phyloP scores from a whole-genome alignment of 2,888 invertebrate genomes.

The Drosophila picticornis region DNA sequence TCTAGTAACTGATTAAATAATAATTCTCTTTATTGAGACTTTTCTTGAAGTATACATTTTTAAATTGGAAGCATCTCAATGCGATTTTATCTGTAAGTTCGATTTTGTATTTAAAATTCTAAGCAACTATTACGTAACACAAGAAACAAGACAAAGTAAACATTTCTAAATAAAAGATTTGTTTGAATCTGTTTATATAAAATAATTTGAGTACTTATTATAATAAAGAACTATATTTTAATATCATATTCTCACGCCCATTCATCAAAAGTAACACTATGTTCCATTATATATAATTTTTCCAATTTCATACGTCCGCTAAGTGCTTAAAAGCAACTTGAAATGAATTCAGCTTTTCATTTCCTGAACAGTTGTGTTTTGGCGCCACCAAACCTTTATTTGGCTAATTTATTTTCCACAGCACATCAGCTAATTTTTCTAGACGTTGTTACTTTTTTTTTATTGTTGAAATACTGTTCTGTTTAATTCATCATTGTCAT shows the following conservation, averaged over 20 bases:
- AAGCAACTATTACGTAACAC: not conserved
- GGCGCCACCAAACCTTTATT: conserved; percentile 12
- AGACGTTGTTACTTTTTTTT: conserved; percentile 16
- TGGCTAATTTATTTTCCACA: conserved; percentile 28
- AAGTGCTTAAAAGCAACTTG: not conserved
- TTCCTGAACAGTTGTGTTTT: conserved; percentile 6
- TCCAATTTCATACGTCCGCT: not conserved
- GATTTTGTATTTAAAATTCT: not conserved
- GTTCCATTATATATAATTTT: not conserved
- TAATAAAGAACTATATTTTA: not conserved
- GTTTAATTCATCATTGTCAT: conserved; percentile 65
- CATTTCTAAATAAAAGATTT: not conserved
- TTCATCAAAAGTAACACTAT: not conserved
- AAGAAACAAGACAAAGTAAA: not conserved
- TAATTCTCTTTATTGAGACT: not conserved
- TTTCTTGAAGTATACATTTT: not conserved
- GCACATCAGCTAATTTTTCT: conserved; percentile 21
- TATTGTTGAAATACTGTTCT: conserved; percentile 10
- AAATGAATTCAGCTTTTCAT: not conserved
- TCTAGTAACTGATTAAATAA: not conserved
- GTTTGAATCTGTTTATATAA: not conserved
- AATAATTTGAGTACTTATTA: not conserved
- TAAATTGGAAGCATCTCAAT: not conserved
- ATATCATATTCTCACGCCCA: not conserved
- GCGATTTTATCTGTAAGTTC: not conserved